These are phyloP conservation scores for Drosophila yooni DNA, from an alignment of 2,888 invertebrate genomes.

Conservation along the genomic window DNA sequence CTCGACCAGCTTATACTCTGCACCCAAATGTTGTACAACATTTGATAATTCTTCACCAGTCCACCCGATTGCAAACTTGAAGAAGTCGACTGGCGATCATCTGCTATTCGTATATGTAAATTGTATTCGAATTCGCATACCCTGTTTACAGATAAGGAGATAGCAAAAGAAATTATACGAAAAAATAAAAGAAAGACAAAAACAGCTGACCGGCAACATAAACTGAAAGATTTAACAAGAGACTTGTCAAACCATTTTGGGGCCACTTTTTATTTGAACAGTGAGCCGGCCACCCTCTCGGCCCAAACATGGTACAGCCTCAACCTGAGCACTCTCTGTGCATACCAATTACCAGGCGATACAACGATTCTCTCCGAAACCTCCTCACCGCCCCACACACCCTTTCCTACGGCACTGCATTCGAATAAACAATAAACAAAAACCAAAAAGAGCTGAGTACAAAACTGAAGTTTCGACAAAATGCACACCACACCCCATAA, in stretches of 20 bases:
- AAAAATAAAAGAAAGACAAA: neutral
- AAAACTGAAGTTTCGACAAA: conserved; percentile 40
- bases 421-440: conserved; percentile 24
- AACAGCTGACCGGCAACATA: conserved; percentile 18
- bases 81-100: neutral
- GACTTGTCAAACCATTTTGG: conserved; percentile 32
- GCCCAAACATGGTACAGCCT: conserved; percentile 1
- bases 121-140: neutral
- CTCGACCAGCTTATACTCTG: conserved; percentile 3
- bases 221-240: conserved; percentile 31
- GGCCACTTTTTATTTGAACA: conserved; percentile 6
- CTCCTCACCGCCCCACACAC: neutral
- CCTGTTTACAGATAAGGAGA: neutral
- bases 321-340: conserved; percentile 18
- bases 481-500: conserved; percentile 46
- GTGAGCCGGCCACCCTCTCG: conserved; percentile 9
- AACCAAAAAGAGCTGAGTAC: conserved; percentile 14
- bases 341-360: conserved; percentile 40
- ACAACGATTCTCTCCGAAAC: neutral
- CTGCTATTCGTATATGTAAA: neutral
- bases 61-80: neutral
- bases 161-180: neutral
- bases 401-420: neutral
- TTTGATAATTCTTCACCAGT: conserved; percentile 4
- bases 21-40: neutral